Evolutionary conservation across 2,888 invertebrate species (phyloP).

Genomic region (Lasioglossum marginatum): DNA sequence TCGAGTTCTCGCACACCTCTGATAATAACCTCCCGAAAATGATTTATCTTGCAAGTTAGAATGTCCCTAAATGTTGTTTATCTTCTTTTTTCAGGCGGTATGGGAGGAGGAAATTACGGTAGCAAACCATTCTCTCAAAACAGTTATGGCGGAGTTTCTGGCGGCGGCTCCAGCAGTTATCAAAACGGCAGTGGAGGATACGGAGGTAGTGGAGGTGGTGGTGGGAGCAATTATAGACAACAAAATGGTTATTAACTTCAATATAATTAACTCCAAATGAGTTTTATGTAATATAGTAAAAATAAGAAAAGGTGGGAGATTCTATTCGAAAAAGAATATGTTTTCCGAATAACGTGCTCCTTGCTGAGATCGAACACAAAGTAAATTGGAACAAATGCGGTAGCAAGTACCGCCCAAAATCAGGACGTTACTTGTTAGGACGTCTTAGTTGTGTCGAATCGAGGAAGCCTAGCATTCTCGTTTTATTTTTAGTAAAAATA

Average conservation of each 20-base stretch:
- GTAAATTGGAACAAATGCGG: constrained; percentile 33
- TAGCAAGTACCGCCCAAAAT: constrained; percentile 18
- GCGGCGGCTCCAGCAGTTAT: constrained; percentile 69
- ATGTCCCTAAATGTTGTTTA: constrained; percentile 2
- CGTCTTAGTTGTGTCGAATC: constrained; percentile 22
- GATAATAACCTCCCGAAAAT: neutral
- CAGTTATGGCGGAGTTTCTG: constrained; percentile 71
- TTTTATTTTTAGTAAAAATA: constrained; percentile 48
- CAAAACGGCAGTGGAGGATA: constrained; percentile 78
- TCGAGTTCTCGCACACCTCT: neutral
- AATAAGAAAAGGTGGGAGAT: constrained; percentile 36
- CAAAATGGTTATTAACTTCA: constrained; percentile 80
- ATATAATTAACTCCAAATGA: constrained; percentile 36
- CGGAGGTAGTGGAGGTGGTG: constrained; percentile 66
- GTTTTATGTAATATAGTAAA: constrained; percentile 64
- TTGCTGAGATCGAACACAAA: constrained; percentile 40
- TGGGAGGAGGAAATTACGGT: constrained; percentile 72
- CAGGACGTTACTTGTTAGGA: constrained; percentile 14
- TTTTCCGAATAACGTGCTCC: constrained; percentile 52
- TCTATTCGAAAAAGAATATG: constrained; percentile 30
- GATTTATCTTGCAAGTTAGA: neutral
- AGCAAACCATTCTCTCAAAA: constrained; percentile 78
- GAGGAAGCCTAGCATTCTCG: constrained; percentile 54
- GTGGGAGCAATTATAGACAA: constrained; percentile 74
- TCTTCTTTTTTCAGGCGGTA: constrained; percentile 63